Conservation (phyloP, 2,113 vertebrate genomes). For the Anser cygnoides region DNA sequence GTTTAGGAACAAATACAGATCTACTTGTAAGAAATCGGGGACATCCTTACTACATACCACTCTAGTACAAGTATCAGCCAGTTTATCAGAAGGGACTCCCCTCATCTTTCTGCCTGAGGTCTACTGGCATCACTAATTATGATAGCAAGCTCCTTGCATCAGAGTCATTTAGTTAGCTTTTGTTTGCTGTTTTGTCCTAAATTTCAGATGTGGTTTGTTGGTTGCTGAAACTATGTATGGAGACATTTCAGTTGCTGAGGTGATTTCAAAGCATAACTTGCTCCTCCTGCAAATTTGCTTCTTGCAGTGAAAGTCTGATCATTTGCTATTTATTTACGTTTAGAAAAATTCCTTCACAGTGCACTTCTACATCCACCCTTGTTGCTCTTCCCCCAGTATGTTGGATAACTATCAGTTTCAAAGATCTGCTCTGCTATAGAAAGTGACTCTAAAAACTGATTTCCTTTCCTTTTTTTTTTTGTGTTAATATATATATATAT, state of each 20-base stretch:
- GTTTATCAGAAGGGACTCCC: not conserved
- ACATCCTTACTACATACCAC: not conserved
- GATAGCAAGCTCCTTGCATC: not conserved
- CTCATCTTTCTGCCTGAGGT: not conserved
- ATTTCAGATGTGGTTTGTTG: not conserved
- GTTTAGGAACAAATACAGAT: not conserved
- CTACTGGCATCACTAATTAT: slow-evolving; percentile 9
- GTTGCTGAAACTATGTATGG: not conserved
- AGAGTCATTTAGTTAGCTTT: not conserved
- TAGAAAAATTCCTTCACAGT: not conserved
- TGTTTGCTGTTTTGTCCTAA: not conserved
- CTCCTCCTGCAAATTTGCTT: not conserved
- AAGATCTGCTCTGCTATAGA: not conserved
- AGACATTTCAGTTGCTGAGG: not conserved
- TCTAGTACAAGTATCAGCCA: accelerated
- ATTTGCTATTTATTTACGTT: not conserved
- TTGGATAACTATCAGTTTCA: not conserved
- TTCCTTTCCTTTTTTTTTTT: accelerated
- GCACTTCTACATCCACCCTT: not conserved
- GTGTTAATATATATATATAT: not conserved
- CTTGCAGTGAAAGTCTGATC: not conserved
- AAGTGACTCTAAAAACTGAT: not conserved
- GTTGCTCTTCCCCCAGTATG: not conserved
- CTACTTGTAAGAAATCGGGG: not conserved
- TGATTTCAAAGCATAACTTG: not conserved